These are phyloP conservation scores for Ceraclea dissimilis DNA, from an alignment of 2,888 invertebrate species.

Conservation along the genomic window DNA sequence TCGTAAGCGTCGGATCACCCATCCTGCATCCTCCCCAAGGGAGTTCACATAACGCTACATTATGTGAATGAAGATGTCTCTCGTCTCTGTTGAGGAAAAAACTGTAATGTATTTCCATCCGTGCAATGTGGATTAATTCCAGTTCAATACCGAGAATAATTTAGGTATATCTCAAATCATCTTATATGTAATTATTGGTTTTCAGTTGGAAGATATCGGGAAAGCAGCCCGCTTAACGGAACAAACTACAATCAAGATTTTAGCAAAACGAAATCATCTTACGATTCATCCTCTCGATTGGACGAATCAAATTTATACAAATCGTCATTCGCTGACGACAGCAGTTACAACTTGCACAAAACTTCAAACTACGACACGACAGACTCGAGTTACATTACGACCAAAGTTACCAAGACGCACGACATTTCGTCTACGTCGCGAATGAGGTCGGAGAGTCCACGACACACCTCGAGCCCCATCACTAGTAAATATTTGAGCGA, in stretches of 20 bases:
- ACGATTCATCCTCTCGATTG: slow-evolving; percentile 12
- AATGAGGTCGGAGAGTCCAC: slow-evolving; percentile 43
- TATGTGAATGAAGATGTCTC: too few relatives aligned
- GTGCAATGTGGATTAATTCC: too few relatives aligned
- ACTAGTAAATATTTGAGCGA: slow-evolving; percentile 48
- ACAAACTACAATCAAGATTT: slow-evolving; percentile 23
- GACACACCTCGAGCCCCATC: slow-evolving; percentile 46
- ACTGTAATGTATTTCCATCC: too few relatives aligned
- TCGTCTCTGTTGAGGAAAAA: too few relatives aligned
- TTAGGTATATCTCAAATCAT: too few relatives aligned
- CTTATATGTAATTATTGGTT: too few relatives aligned
- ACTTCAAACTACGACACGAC: slow-evolving; percentile 37
- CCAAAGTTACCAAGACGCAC: slow-evolving; percentile 38
- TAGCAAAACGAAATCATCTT: slow-evolving; percentile 17
- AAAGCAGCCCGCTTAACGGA: slow-evolving; percentile 44
- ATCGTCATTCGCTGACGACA: slow-evolving; percentile 19
- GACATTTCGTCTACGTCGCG: slow-evolving; percentile 34
- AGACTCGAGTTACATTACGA: slow-evolving; percentile 37
- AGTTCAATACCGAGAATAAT: too few relatives aligned
- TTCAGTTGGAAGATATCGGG: slow-evolving; percentile 38
- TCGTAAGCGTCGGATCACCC: too few relatives aligned
- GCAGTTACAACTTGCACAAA: slow-evolving; percentile 35
- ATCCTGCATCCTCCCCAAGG: too few relatives aligned
- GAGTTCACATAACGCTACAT: too few relatives aligned
- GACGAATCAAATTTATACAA: slow-evolving; percentile 36